Evolutionary conservation across 2,888 invertebrate genomes (phyloP), one percentile per base, ranked within the genome.

Genomic region (Euspilapteryx auroguttella): DNA sequence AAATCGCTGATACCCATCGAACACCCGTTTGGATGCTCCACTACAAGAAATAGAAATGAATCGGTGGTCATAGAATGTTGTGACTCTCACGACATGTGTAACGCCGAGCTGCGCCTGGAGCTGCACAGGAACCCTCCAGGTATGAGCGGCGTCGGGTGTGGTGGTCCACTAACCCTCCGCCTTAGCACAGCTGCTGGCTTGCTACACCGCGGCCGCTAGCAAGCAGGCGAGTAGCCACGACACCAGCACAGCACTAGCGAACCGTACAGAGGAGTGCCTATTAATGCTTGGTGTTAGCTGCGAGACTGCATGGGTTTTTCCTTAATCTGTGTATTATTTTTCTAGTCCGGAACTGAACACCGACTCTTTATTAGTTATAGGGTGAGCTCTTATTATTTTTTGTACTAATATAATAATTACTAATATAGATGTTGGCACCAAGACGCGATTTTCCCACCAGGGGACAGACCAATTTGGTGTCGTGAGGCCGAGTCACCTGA

Each of bases 41-140:
- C 82, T 68, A 82, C 85, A 69, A 82, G 81, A 76, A 79, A 80
- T 76, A 79, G 80, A 76, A 87, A 86, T 79, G 82, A 83, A 56
- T 81, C 85, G 48, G 84, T 86, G 80, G 82, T 82, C 78, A 85
- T 88, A 79, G 80, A 83, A 62, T 90, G 89, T 84, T 90, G 90
- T 82, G 82, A 83, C 65, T 77, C 83, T 55, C 78, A 42, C 47
- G 69, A 80, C 78, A 84, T 82, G 83, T 89, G 89, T 82, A 89
- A 89, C 79, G 79, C 69, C 52, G 76, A 79, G 50, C 79, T 87
- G 69, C 80, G 71, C 57, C 82, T 86, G 59, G 79, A 78, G 62
- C 80, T 87, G 58, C 80, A 80, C 59, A 77, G 77, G 63, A 79
- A 73, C 68, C 69, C 77, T 59, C 71, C 81, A 85, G 86, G 86